A percentile compares a stretch with the other conserved stretches of the same genome.
Evolutionary conservation across 2,888 invertebrate genomes (phyloP).

Genomic region (Choreutis nemorana): DNA sequence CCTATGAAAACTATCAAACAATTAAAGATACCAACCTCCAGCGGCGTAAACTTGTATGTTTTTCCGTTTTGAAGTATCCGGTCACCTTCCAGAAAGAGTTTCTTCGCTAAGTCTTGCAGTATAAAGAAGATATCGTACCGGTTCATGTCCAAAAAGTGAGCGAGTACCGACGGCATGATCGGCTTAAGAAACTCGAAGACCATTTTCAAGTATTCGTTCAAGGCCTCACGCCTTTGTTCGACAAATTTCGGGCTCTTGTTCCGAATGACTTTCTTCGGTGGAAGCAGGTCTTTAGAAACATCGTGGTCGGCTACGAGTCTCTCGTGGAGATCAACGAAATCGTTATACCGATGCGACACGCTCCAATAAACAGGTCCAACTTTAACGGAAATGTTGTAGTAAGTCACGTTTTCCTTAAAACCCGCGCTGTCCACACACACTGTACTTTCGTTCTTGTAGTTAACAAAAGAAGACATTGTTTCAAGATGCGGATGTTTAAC

Average conservation of each 20-base stretch:
- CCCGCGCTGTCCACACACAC: constrained; percentile 72
- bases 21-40: constrained; percentile 69
- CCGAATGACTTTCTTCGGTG: constrained; percentile 92
- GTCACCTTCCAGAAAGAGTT: constrained; percentile 80
- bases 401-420: constrained; percentile 72
- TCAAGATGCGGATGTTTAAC: too few relatives aligned
- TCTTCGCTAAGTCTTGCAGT: constrained; percentile 81
- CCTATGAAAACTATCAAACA: too few relatives aligned
- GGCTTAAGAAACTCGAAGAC: constrained; percentile 78
- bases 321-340: constrained; percentile 89
- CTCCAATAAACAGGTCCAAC: constrained; percentile 82
- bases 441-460: constrained; percentile 70
- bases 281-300: constrained; percentile 84
- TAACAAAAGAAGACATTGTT: constrained; percentile 78
- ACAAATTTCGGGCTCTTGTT: constrained; percentile 90
- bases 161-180: constrained; percentile 81
- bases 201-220: constrained; percentile 83
- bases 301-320: constrained; percentile 82
- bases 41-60: constrained; percentile 75
- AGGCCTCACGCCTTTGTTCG: constrained; percentile 79
- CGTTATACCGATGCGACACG: constrained; percentile 86
- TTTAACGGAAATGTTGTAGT: constrained; percentile 75
- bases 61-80: constrained; percentile 68
- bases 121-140: constrained; percentile 90
- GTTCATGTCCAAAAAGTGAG: constrained; percentile 88